A percentile compares a stretch with the other conserved stretches of the same genome.
Conservation (phyloP, 2,888 invertebrate species). For the Ophioninae sp. region DNA sequence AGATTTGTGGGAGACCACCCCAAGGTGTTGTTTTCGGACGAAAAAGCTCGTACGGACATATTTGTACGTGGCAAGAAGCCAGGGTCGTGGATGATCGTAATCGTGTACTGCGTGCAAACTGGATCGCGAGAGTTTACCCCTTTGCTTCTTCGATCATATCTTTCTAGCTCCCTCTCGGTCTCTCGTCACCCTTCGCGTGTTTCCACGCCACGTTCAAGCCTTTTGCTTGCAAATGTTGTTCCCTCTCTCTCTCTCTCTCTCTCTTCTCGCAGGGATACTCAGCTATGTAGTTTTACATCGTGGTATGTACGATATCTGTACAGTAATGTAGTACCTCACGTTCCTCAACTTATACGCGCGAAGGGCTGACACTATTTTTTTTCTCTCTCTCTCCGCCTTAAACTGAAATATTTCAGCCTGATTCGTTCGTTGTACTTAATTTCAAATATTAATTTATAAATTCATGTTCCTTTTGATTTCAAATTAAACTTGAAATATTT, state of each 20-base stretch:
- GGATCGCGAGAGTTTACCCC: slow-evolving; percentile 49
- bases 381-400: slow-evolving; percentile 5
- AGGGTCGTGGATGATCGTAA: slow-evolving; percentile 23
- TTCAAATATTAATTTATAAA: too few species aligned
- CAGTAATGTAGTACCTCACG: slow-evolving; percentile 34
- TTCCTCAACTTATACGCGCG: slow-evolving; percentile 39
- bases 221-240: slow-evolving; percentile 16
- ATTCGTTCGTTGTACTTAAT: too few species aligned
- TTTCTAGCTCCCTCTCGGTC: slow-evolving; percentile 31
- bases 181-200: slow-evolving; percentile 11
- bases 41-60: slow-evolving; percentile 22
- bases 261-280: slow-evolving; percentile 5
- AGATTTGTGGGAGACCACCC: neutral
- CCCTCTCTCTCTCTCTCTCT: slow-evolving; percentile 1
- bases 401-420: too few species aligned
- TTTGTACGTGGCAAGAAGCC: slow-evolving; percentile 27
- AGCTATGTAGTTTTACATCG: slow-evolving; percentile 41
- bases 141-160: slow-evolving; percentile 29
- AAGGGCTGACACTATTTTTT: slow-evolving; percentile 33
- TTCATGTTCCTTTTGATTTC: too few species aligned
- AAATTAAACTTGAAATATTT: too few species aligned
- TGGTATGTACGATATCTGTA: slow-evolving; percentile 34
- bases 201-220: slow-evolving; percentile 16
- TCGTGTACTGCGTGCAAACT: slow-evolving; percentile 56
- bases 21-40: neutral